Percentiles rank a stretch among this genome's conserved stretches.
These are phyloP conservation scores for Dendrocincla fuliginosa DNA, from an alignment of 2,797 vertebrate species.

Conservation along the genomic window DNA sequence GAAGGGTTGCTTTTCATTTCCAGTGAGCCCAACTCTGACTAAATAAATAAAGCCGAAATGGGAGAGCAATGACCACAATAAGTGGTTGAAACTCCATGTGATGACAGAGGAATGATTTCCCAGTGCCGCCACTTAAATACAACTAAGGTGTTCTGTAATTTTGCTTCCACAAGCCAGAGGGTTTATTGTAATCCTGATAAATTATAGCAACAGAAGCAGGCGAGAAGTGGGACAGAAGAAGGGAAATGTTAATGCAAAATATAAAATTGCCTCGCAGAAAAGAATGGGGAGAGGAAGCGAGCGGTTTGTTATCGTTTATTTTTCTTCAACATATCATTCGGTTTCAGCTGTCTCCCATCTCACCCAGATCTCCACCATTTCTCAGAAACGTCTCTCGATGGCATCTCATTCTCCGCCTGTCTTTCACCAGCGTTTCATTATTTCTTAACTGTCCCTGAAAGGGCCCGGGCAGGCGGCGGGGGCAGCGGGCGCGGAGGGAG, in stretches of 20 bases:
- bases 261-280: conserved; percentile 54
- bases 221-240: conserved; percentile 58
- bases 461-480: not conserved
- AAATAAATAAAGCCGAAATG: not conserved
- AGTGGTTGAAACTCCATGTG: not conserved
- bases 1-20: not conserved
- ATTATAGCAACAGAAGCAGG: conserved; percentile 48
- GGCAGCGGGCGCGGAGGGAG: not conserved
- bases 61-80: conserved; percentile 5
- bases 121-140: not conserved
- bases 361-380: conserved; percentile 66
- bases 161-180: conserved; percentile 61
- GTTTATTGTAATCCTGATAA: conserved; percentile 71
- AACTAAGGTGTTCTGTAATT: conserved; percentile 54
- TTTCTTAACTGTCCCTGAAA: conserved; percentile 68
- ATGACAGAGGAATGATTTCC: conserved; percentile 22
- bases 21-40: not conserved
- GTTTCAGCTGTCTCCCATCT: conserved; percentile 71
- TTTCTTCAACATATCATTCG: conserved; percentile 68
- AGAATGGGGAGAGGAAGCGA: conserved; percentile 26
- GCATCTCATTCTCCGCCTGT: conserved; percentile 72
- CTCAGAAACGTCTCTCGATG: conserved; percentile 67
- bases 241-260: conserved; percentile 64
- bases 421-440: conserved; percentile 70
- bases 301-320: conserved; percentile 72